Evolutionary conservation across 2,888 invertebrate genomes (phyloP), one percentile per base, ranked within the genome.

Genomic region (Abrostola tripartita): DNA sequence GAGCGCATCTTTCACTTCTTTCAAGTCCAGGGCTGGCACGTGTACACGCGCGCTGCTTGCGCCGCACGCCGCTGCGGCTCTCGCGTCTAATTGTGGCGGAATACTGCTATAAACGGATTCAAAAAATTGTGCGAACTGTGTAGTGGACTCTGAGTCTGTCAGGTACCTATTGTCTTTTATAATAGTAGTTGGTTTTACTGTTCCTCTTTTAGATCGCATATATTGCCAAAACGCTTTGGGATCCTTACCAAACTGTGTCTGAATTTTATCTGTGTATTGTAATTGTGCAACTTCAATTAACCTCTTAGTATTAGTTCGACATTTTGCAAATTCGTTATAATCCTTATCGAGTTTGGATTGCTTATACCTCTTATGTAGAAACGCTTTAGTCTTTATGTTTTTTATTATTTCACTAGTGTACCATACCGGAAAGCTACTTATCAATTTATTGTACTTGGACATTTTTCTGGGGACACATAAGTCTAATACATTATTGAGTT

Each of bases 281-380:
- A n/a, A n/a, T n/a, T n/a, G n/a, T n/a, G n/a, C n/a, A n/a, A n/a
- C n/a, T 24, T 52, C 44, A 11, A 52, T 59, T 8, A 5, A 37
- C 7, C 44, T 59, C 38, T 59, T 52, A 8, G 52, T 24, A 52
- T 24, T 37, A 7, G 59, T 6, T 52, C 59, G 44, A 38, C 44
- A 52, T 14, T 24, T 6, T 0, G 59, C 36, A 47, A 42, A 52
- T 52, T 59, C 9, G 0, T 11, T 0, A 38, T 59, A 52, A 38
- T 52, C 52, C 4, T 35, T 42, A n/a, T 38, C 2, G 0, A 11
- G 5, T 8, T 52, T 38, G 0, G 54, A 37, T 14, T 12, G 5
- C 42, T 49, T 54, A 24, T 6, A 52, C 2, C 1, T 24, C 14
- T 51, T 58, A 14, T 58, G 42, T 24, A 58, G 40, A 12, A 5